These are phyloP conservation scores for Erebia palarica DNA, from an alignment of 2,888 invertebrate genomes.

Conservation along the genomic window DNA sequence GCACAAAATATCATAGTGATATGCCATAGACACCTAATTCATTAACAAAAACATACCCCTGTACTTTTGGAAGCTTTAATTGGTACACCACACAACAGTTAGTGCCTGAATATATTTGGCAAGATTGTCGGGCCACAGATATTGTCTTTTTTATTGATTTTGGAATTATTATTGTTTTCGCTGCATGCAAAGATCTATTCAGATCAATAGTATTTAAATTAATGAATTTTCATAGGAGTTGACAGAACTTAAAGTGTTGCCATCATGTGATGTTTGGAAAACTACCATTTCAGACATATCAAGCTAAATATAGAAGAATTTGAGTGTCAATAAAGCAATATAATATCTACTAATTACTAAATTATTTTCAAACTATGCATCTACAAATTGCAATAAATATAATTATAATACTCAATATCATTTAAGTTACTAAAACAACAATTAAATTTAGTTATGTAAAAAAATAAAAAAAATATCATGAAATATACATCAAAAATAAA, in stretches of 20 bases:
- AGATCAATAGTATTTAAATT: too few relatives aligned
- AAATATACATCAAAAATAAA: slow-evolving; percentile 8
- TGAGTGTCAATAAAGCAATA: slow-evolving; percentile 7
- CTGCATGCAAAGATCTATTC: too few relatives aligned
- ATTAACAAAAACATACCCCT: background rate
- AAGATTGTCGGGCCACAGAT: background rate
- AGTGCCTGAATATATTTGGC: background rate
- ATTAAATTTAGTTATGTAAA: slow-evolving; percentile 23
- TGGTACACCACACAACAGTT: background rate
- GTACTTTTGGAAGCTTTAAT: background rate
- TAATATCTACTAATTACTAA: slow-evolving; percentile 33
- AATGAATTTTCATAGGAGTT: background rate
- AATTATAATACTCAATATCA: slow-evolving; percentile 17
- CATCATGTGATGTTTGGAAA: background rate
- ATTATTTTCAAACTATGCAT: slow-evolving; percentile 59
- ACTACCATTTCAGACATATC: background rate
- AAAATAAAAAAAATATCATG: slow-evolving; percentile 22
- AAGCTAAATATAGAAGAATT: background rate
- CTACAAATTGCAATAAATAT: slow-evolving; percentile 44
- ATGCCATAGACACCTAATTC: slow-evolving; percentile 37
- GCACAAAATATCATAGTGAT: slow-evolving; percentile 58
- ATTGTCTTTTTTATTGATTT: background rate
- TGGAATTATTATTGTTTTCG: too few relatives aligned
- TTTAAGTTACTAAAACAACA: slow-evolving; percentile 43
- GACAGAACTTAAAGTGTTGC: background rate